Conservation (phyloP, 2,113 vertebrate genomes). For the Clupea harengus region DNA sequence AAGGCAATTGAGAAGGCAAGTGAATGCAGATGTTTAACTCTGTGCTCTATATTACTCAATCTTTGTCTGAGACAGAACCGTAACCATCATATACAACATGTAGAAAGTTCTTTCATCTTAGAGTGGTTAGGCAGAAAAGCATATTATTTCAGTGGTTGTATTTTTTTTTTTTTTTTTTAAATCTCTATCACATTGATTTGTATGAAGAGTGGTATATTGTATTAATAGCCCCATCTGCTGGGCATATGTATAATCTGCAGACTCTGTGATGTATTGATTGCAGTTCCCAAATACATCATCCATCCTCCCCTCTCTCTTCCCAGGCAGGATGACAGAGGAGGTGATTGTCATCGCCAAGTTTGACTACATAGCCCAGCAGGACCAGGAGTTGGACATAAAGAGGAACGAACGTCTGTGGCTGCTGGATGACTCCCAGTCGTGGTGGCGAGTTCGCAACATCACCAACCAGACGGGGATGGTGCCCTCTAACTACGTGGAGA, state of each 20-base stretch:
- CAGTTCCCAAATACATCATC: not conserved
- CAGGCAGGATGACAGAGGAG: slow-evolving; percentile 88
- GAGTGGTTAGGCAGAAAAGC: not conserved
- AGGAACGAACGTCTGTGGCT: slow-evolving; percentile 89
- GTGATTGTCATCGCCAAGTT: slow-evolving; percentile 90
- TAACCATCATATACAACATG: not conserved
- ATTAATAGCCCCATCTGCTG: not conserved
- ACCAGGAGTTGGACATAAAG: slow-evolving; percentile 91
- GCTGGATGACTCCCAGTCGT: slow-evolving; percentile 88
- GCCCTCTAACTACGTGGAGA: slow-evolving; percentile 90
- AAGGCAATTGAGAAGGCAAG: not conserved
- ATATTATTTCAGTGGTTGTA: not conserved
- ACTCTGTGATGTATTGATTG: not conserved
- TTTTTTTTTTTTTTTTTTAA: not conserved
- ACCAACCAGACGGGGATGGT: slow-evolving; percentile 90
- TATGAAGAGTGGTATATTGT: not conserved
- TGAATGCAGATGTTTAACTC: not conserved
- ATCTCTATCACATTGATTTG: not conserved
- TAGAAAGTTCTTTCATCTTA: too few species aligned
- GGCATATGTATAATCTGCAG: not conserved
- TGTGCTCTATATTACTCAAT: not conserved
- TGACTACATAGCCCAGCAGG: slow-evolving; percentile 91
- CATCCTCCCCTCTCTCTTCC: slow-evolving; percentile 13
- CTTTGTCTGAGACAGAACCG: not conserved
- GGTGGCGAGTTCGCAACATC: slow-evolving; percentile 88